Percentiles rank a stretch among this genome's conserved stretches.
Evolutionary conservation across 2,888 invertebrate species (phyloP).

Genomic region (Lordiphosa fenestrarum): DNA sequence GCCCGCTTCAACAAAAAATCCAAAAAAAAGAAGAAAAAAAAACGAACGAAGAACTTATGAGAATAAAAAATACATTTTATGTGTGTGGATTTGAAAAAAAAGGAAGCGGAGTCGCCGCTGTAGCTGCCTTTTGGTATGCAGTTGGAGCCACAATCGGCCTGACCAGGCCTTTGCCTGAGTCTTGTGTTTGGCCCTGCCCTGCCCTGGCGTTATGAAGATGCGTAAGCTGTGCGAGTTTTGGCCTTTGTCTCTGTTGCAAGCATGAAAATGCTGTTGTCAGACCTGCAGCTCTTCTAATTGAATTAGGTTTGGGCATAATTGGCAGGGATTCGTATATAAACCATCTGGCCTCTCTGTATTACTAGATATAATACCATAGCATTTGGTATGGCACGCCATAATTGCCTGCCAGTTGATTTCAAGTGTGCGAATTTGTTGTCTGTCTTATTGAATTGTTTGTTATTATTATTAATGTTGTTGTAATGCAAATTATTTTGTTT

Average conservation of each 20-base stretch:
- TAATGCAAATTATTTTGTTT: conserved; percentile 36
- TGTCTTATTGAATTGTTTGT: conserved; percentile 8
- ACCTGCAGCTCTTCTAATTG: conserved; percentile 29
- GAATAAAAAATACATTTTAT: conserved; percentile 60
- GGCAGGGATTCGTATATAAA: background rate
- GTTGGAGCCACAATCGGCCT: conserved; percentile 47
- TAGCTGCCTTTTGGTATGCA: conserved; percentile 55
- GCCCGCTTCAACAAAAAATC: conserved; percentile 16
- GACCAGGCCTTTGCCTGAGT: conserved; percentile 40
- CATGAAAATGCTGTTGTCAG: conserved; percentile 67
- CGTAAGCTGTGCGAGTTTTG: conserved; percentile 32
- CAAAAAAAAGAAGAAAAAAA: conserved; percentile 2
- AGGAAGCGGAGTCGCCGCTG: conserved; percentile 15
- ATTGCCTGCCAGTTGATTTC: conserved; percentile 23
- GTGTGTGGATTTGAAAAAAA: conserved; percentile 53
- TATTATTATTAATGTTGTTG: conserved; percentile 6
- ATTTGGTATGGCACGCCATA: conserved; percentile 1
- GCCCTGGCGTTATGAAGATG: conserved; percentile 23
- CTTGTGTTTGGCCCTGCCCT: conserved; percentile 41
- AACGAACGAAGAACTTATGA: conserved; percentile 16
- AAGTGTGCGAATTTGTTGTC: conserved; percentile 55
- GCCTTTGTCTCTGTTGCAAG: conserved; percentile 35
- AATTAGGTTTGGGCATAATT: conserved; percentile 10
- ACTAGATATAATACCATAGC: background rate
- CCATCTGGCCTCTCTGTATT: conserved; percentile 1